Evolutionary conservation across 2,113 vertebrate species (phyloP).

Genomic region (Poecilia latipinna): DNA sequence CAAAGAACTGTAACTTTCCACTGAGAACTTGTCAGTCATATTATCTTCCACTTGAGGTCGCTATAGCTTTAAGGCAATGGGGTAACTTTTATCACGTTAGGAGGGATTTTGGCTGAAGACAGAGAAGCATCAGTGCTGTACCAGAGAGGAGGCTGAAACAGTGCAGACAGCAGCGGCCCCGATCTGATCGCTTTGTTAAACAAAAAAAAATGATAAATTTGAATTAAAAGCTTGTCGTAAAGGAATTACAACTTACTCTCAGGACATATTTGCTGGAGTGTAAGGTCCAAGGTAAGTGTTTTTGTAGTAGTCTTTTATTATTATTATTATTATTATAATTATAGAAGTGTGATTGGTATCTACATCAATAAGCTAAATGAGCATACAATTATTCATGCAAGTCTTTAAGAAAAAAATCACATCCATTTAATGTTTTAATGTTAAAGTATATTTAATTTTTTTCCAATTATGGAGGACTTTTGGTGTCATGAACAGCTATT

Average conservation of each 20-base stretch:
- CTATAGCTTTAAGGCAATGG: constrained; percentile 19
- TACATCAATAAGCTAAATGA: background rate
- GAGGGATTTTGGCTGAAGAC: constrained; percentile 43
- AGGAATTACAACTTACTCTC: background rate
- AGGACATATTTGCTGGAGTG: constrained; percentile 20
- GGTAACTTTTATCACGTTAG: background rate
- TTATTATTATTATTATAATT: background rate
- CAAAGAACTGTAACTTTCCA: constrained; percentile 1
- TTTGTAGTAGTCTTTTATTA: background rate
- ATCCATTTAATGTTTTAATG: background rate
- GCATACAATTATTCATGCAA: background rate
- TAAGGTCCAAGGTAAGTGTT: constrained; percentile 47
- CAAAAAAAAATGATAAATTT: background rate
- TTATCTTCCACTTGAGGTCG: constrained; percentile 49
- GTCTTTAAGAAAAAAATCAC: background rate
- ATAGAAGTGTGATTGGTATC: background rate
- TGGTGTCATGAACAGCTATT: constrained; percentile 12
- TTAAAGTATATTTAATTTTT: background rate
- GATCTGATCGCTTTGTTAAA: constrained; percentile 14
- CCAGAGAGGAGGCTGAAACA: constrained; percentile 36
- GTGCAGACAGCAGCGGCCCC: background rate
- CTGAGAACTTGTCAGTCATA: background rate
- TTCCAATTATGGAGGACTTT: background rate
- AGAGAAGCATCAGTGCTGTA: constrained; percentile 24
- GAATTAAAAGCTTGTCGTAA: background rate